Conservation (phyloP, 2,797 vertebrate genomes). For the Muscicapa striata region DNA sequence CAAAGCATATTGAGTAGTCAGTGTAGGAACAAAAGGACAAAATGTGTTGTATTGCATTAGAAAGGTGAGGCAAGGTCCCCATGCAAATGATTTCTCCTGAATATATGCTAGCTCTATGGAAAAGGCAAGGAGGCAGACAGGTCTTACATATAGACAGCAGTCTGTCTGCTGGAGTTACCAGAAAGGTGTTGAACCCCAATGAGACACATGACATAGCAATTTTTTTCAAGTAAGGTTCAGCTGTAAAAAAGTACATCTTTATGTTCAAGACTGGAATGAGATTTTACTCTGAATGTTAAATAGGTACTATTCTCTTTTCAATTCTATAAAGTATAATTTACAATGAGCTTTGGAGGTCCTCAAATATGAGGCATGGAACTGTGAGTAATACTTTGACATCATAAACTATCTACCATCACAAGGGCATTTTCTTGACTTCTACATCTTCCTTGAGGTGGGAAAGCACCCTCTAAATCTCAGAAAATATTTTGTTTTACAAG, state of each 20-base stretch:
- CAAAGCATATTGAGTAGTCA: not conserved
- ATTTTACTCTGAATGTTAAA: conserved; percentile 1
- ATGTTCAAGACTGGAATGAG: not conserved
- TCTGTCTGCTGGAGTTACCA: not conserved
- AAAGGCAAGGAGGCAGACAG: not conserved
- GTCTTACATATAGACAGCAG: not conserved
- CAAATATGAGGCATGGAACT: not conserved
- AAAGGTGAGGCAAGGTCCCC: not conserved
- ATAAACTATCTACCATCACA: not conserved
- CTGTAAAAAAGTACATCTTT: not conserved
- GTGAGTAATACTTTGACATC: not conserved
- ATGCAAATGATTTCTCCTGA: not conserved
- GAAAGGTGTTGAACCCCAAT: not conserved
- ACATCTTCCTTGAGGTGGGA: not conserved
- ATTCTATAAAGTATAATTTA: not conserved
- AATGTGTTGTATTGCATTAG: not conserved
- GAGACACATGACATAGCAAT: not conserved
- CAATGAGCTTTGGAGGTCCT: not conserved
- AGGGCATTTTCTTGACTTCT: not conserved
- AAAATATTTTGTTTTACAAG: not conserved
- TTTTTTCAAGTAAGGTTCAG: not conserved
- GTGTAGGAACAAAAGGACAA: not conserved
- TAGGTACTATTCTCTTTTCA: not conserved
- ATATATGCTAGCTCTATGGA: not conserved
- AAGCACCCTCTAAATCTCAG: not conserved